phyloP scores from a whole-genome alignment of 92 coral and sea anemone species.

The Isaurus tuberculatus region DNA sequence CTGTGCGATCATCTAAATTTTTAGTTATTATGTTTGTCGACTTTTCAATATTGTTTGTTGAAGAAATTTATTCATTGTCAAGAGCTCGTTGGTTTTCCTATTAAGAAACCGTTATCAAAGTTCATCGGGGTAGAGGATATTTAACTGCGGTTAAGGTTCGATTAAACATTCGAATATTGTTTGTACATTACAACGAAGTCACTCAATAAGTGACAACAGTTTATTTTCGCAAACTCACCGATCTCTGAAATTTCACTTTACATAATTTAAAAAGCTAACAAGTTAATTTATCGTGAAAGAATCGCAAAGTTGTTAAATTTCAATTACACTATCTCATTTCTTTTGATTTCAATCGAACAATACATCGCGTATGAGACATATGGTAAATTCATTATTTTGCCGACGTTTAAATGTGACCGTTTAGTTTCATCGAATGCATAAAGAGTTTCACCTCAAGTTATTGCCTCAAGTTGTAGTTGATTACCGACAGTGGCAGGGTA shows the following conservation, averaged over 20 bases:
- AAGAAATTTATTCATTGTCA: constrained; percentile 4
- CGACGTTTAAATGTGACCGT: not conserved
- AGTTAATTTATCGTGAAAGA: not conserved
- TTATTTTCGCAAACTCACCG: not conserved
- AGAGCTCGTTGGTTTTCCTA: not conserved
- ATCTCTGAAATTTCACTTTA: constrained; percentile 16
- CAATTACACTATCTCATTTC: too few relatives aligned
- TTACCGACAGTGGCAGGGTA: too few relatives aligned
- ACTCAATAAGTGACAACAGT: constrained; percentile 1
- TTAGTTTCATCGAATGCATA: constrained; percentile 1
- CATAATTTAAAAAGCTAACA: not conserved
- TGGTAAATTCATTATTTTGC: constrained; percentile 18
- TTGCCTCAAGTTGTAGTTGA: too few relatives aligned
- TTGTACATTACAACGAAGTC: not conserved
- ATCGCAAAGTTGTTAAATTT: not conserved
- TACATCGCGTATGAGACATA: not conserved
- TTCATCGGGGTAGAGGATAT: not conserved
- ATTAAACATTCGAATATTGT: not conserved
- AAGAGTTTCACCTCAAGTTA: not conserved
- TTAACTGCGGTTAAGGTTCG: not conserved
- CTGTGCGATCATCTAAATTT: not conserved
- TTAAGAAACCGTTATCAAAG: not conserved
- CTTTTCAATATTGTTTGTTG: not conserved
- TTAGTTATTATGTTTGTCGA: not conserved
- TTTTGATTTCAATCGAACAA: not conserved